Conservation (phyloP, 2,888 invertebrate species). For the Xiphydria camelus region DNA sequence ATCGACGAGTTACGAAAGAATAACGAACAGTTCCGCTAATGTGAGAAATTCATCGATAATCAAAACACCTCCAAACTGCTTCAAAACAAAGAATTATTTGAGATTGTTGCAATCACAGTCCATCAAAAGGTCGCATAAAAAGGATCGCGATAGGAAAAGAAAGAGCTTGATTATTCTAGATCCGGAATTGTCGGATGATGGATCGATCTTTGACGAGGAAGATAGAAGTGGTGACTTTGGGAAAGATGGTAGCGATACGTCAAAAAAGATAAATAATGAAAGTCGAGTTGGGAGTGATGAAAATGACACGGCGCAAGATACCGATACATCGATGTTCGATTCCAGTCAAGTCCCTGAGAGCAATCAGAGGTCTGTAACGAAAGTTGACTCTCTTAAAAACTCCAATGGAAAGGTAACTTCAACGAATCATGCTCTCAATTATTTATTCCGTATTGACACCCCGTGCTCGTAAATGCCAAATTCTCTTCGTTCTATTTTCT, state of each 20-base stretch:
- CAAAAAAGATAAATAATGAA: conserved; percentile 6
- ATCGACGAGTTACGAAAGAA: conserved; percentile 23
- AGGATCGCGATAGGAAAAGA: conserved; percentile 33
- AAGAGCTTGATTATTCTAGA: conserved; percentile 17
- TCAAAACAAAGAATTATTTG: conserved; percentile 33
- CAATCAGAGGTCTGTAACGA: too few species aligned
- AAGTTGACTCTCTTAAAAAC: too few species aligned
- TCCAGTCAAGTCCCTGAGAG: too few species aligned
- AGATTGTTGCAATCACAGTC: conserved; percentile 39
- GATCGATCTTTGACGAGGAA: conserved; percentile 44
- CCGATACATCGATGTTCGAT: too few species aligned
- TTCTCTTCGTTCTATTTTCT: too few species aligned
- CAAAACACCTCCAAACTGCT: conserved; percentile 45
- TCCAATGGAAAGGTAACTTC: too few species aligned
- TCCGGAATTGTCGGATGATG: conserved; percentile 42
- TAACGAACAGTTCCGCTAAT: background rate
- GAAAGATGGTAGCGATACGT: background rate
- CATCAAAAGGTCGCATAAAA: conserved; percentile 46
- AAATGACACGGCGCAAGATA: too few species aligned
- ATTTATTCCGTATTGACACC: too few species aligned
- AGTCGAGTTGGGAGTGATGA: too few species aligned
- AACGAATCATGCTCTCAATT: too few species aligned
- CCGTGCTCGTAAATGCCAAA: too few species aligned
- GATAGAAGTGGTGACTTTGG: conserved; percentile 25
- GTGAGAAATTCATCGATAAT: background rate